These are phyloP conservation scores for Alaudala cheleensis DNA, from an alignment of 2,113 vertebrate genomes.

Conservation along the genomic window DNA sequence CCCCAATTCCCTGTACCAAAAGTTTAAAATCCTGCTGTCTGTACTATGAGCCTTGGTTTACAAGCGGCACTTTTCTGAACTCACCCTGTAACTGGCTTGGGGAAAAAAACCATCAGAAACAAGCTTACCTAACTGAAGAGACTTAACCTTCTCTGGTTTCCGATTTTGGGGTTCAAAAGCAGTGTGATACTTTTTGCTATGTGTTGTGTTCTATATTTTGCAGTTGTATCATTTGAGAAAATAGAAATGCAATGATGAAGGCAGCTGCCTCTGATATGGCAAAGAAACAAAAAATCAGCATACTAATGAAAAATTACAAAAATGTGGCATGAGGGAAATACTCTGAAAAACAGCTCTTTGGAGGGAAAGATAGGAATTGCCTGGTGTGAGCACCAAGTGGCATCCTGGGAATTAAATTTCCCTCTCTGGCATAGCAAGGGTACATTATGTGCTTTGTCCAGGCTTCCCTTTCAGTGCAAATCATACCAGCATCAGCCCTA, in stretches of 20 bases:
- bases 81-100: not conserved
- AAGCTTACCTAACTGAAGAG: not conserved
- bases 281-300: not conserved
- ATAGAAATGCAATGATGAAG: not conserved
- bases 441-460: not conserved
- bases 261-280: not conserved
- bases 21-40: not conserved
- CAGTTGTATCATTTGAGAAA: not conserved
- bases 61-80: accelerated
- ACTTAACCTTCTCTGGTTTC: not conserved
- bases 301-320: not conserved
- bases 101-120: not conserved
- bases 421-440: not conserved
- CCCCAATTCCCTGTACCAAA: accelerated
- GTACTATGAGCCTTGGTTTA: not conserved
- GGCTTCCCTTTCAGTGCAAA: not conserved
- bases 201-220: not conserved
- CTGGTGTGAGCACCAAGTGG: not conserved
- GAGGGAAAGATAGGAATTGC: not conserved
- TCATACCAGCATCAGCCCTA: not conserved
- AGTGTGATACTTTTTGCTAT: not conserved
- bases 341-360: not conserved
- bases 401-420: not conserved
- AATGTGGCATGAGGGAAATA: not conserved
- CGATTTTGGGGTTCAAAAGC: not conserved